Base-by-base conservation (phyloP, 2,888 invertebrate genomes). In the Drosophila pseudotakahashii region DNA sequence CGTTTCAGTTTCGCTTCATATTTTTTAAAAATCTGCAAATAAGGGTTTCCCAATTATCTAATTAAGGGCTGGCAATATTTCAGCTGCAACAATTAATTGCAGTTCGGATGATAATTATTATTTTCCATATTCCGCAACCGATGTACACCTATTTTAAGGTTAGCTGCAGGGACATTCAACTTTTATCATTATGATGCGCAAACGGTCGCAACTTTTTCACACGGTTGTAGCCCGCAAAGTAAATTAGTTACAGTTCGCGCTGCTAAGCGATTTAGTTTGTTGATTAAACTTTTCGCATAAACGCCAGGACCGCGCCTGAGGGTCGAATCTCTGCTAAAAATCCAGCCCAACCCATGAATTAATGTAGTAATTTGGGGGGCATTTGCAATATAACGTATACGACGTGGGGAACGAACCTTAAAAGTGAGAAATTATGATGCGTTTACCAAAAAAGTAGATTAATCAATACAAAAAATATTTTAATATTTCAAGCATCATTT, bases 151-250 rank as follows among this genome's bases (percentile, higher is more conserved):
- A 7, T 9, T 9, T 13, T 9, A 23, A 19, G 26, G 42, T 71
- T 66, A 62, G 68, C 83, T 73, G 60, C 66, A 53, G 78, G 84
- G 68, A 62, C 30, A 72, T 48, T 50, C 57, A 84, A 88, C 89
- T 84, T 84, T 86, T 84, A 88, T 88, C 87, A 84, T 84, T 88
- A 84, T 78, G 83, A 84, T 73, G 81, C 87, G 84, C 83, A 88
- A 84, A 88, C 78, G 88, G 75, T 70, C 50, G 32, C 76, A 84
- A 88, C 72, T 84, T 84, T 80, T 64, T 59, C 52, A 61, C 57
- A 55, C 45, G 26, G 41, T 30, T 50, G 36, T 73, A 48, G 55
- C 52, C 62, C 72, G 68, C 71, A 67, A 64, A 71, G 75, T 70
- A 80, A 88, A 82, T 88, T 84, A 83, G 81, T 84, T 84, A 71